Conservation (phyloP, 2,113 vertebrate genomes). For the Phaethornis superciliosus region DNA sequence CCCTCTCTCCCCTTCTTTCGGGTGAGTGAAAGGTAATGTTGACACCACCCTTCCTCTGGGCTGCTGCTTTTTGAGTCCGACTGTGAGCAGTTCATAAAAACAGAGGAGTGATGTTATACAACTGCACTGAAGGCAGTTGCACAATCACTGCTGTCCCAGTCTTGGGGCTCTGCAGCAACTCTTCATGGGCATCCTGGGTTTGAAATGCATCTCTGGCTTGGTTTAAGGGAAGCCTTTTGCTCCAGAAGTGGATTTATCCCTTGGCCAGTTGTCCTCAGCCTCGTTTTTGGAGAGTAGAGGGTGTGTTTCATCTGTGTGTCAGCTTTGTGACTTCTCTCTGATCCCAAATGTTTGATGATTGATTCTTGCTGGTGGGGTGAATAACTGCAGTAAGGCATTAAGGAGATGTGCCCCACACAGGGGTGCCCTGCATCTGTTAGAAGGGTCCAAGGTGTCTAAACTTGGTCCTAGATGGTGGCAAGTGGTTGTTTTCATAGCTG, state of each 20-base stretch:
- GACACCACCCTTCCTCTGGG: conserved; percentile 65
- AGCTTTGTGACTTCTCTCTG: neutral
- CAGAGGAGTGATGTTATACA: conserved; percentile 32
- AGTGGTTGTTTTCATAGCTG: neutral
- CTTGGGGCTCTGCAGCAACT: accelerated
- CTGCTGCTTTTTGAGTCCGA: conserved; percentile 20
- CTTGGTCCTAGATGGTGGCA: neutral
- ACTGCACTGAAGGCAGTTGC: neutral
- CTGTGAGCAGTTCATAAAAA: neutral
- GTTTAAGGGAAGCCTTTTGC: neutral
- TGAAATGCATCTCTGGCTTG: neutral
- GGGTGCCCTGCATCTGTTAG: accelerated
- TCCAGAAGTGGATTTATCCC: neutral
- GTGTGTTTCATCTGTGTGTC: accelerated
- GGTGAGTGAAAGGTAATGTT: conserved; percentile 50
- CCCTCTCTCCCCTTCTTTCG: neutral
- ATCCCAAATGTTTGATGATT: neutral
- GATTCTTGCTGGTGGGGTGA: neutral
- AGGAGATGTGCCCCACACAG: accelerated
- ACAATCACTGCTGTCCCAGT: neutral
- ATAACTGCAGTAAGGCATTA: neutral
- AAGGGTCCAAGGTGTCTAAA: neutral
- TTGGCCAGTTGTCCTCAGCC: neutral
- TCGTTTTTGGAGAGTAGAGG: neutral
- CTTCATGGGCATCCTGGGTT: neutral